phyloP scores from a whole-genome alignment of 2,113 vertebrate genomes.

The Solenodon paradoxus region DNA sequence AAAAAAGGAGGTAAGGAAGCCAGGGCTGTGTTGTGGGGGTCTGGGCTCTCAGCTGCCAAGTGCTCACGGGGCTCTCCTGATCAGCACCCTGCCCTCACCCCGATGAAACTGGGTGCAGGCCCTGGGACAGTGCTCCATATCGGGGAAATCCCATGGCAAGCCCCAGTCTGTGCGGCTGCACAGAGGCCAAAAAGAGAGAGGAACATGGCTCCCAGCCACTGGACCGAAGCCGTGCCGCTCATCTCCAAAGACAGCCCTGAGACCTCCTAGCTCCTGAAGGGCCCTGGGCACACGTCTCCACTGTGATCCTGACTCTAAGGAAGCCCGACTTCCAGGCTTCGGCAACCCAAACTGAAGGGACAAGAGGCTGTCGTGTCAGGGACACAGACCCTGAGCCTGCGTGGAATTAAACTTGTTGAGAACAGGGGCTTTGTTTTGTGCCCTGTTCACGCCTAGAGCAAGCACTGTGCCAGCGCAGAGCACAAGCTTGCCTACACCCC shows the following conservation, averaged over 20 bases:
- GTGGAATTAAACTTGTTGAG: neutral
- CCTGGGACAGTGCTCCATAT: neutral
- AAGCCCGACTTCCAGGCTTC: neutral
- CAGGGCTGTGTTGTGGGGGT: neutral
- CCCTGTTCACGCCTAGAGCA: neutral
- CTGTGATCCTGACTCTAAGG: neutral
- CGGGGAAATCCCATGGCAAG: neutral
- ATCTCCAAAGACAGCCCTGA: neutral
- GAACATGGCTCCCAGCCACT: neutral
- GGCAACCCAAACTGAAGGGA: fast-evolving
- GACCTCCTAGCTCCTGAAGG: neutral
- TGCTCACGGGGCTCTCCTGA: neutral
- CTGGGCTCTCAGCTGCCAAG: neutral
- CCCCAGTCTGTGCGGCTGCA: neutral
- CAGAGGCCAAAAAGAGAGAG: neutral
- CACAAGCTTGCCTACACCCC: neutral
- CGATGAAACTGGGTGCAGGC: neutral
- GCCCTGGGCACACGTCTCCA: neutral
- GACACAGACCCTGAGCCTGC: neutral
- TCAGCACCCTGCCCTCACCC: neutral
- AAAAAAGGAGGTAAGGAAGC: neutral
- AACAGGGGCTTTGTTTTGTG: neutral
- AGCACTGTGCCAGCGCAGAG: neutral
- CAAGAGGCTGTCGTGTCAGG: neutral
- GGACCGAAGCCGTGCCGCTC: neutral